These are phyloP conservation scores for Serilophus lunatus DNA, from an alignment of 2,113 vertebrate genomes.

Conservation along the genomic window DNA sequence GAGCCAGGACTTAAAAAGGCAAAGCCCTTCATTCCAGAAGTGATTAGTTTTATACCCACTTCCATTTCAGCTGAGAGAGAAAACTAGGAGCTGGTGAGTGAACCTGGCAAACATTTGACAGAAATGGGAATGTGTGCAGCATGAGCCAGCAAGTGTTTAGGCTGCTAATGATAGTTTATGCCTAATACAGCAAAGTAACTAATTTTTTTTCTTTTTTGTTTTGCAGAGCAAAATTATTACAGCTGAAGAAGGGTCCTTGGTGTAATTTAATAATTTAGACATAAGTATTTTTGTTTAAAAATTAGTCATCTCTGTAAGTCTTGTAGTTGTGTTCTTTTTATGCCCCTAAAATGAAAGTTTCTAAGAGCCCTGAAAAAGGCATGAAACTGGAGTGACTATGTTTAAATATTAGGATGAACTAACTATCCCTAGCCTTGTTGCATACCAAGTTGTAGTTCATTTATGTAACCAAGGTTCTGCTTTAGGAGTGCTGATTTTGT, in stretches of 20 bases:
- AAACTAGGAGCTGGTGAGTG: neutral
- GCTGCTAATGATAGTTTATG: neutral
- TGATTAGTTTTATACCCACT: neutral
- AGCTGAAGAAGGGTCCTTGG: conserved; percentile 1
- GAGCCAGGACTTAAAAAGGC: neutral
- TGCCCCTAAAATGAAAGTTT: neutral
- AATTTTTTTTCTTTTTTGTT: neutral
- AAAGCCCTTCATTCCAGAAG: neutral
- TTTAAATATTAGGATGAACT: neutral
- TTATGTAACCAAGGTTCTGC: neutral
- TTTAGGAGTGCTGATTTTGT: neutral
- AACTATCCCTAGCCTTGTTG: neutral
- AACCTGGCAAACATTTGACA: neutral
- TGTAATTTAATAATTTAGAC: neutral
- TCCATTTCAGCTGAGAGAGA: neutral
- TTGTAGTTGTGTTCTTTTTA: neutral
- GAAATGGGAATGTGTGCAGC: neutral
- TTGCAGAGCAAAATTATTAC: conserved; percentile 44
- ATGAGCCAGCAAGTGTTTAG: neutral
- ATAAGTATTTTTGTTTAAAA: neutral
- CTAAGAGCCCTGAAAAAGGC: neutral
- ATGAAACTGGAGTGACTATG: neutral
- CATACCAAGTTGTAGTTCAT: neutral
- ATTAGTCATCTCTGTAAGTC: neutral
- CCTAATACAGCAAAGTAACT: neutral